Percentiles rank a stretch among this genome's conserved stretches.
These are phyloP conservation scores for Cyprinus carpio DNA, from an alignment of 2,113 vertebrate genomes.

Conservation along the genomic window DNA sequence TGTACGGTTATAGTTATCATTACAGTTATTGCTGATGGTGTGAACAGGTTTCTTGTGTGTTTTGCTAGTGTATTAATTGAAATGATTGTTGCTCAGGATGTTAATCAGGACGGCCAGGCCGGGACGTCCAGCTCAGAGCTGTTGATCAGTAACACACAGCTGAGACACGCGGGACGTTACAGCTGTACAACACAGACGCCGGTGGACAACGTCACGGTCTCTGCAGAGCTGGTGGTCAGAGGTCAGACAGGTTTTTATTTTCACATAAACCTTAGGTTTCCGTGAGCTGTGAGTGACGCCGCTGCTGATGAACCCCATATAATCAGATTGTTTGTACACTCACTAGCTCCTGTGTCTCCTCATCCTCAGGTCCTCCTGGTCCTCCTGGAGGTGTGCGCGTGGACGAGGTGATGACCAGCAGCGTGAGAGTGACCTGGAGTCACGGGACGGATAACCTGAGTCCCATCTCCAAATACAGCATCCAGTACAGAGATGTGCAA, in stretches of 20 bases:
- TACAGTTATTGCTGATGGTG: neutral
- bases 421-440: constrained; percentile 88
- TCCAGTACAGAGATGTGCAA: constrained; percentile 83
- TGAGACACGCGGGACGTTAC: constrained; percentile 89
- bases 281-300: no score
- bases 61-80: neutral
- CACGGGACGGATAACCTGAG: constrained; percentile 94
- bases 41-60: neutral
- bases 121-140: constrained; percentile 85
- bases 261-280: no score
- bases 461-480: constrained; percentile 93
- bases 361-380: constrained; percentile 87
- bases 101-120: constrained; percentile 72
- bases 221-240: constrained; percentile 91
- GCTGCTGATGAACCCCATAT: neutral
- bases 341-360: neutral
- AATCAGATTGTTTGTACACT: neutral
- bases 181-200: constrained; percentile 91
- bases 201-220: constrained; percentile 89
- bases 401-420: constrained; percentile 82
- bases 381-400: constrained; percentile 89
- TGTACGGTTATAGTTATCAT: neutral
- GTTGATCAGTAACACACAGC: constrained; percentile 85
- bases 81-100: neutral
- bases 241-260: constrained; percentile 74